These are phyloP conservation scores for Prionailurus viverrinus DNA, from an alignment of 2,113 vertebrate species.

Conservation along the genomic window DNA sequence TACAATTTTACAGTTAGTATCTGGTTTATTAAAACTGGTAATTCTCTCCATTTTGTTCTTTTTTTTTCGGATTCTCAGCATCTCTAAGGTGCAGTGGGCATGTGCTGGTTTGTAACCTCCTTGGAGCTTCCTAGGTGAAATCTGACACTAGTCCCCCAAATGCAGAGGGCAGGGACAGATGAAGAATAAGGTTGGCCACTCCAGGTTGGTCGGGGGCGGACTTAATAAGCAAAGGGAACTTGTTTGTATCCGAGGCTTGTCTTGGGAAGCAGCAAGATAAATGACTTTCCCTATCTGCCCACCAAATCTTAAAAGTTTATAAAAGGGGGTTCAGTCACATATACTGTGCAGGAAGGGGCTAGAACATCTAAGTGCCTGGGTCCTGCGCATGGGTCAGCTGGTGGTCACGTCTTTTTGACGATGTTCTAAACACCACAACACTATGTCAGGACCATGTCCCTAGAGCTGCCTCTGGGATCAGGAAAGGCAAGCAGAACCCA, in stretches of 20 bases:
- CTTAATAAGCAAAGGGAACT: neutral
- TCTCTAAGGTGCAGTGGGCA: neutral
- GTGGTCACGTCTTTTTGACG: neutral
- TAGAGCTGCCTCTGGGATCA: neutral
- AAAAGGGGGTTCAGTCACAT: neutral
- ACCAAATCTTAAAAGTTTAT: neutral
- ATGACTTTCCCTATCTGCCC: neutral
- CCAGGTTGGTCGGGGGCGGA: neutral
- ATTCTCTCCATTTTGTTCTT: neutral
- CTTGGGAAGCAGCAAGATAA: neutral
- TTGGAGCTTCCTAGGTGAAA: neutral
- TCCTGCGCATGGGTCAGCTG: neutral
- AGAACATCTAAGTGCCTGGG: neutral
- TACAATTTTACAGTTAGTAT: neutral
- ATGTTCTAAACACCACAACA: neutral
- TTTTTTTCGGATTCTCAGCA: neutral
- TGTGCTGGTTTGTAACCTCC: neutral
- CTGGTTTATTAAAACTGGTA: neutral
- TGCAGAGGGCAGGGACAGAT: neutral
- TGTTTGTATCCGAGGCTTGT: neutral
- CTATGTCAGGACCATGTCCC: neutral
- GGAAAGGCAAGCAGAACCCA: neutral
- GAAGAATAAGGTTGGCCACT: neutral
- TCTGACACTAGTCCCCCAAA: neutral
- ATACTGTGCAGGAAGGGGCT: neutral